phyloP scores from a whole-genome alignment of 2,797 vertebrate species.

The Telmatherina bonti region DNA sequence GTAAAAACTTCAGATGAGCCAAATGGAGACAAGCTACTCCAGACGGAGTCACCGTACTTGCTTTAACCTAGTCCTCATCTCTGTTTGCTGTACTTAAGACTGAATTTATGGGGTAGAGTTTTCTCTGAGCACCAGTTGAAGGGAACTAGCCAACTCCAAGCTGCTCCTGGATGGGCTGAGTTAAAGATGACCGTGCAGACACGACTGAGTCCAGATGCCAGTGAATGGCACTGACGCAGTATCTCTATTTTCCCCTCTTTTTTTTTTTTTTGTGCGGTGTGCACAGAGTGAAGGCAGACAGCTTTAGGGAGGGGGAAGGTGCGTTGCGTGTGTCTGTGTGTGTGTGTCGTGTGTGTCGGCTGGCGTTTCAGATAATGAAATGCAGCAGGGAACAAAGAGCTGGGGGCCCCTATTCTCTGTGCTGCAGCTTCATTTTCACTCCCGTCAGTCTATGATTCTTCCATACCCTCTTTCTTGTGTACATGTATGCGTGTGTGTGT shows the following conservation, averaged over 20 bases:
- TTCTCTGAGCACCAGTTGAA: constrained; percentile 24
- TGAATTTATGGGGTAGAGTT: constrained; percentile 45
- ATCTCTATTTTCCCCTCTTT: constrained; percentile 74
- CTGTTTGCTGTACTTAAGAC: constrained; percentile 61
- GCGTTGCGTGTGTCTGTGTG: constrained; percentile 64
- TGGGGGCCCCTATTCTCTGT: constrained; percentile 83
- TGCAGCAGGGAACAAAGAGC: constrained; percentile 86
- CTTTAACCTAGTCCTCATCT: constrained; percentile 76
- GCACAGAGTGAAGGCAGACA: constrained; percentile 76
- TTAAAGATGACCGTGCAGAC: constrained; percentile 74
- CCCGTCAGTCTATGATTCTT: constrained; percentile 83
- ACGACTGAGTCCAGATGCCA: constrained; percentile 69
- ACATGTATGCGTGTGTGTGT: constrained; percentile 55
- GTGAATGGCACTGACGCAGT: constrained; percentile 77
- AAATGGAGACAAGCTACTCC: constrained; percentile 69
- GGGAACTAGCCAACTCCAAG: constrained; percentile 24
- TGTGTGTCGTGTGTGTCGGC: constrained; percentile 76
- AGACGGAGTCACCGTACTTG: constrained; percentile 75
- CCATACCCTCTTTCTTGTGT: constrained; percentile 75
- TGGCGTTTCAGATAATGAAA: constrained; percentile 85
- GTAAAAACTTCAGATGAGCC: constrained; percentile 62
- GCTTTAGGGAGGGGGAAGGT: constrained; percentile 81
- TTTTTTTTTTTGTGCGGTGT: constrained; percentile 62
- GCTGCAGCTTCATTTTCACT: constrained; percentile 83
- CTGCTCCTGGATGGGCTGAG: constrained; percentile 33